Evolutionary conservation across 2,888 invertebrate genomes (phyloP).

Genomic region (Serrognathus titanus): DNA sequence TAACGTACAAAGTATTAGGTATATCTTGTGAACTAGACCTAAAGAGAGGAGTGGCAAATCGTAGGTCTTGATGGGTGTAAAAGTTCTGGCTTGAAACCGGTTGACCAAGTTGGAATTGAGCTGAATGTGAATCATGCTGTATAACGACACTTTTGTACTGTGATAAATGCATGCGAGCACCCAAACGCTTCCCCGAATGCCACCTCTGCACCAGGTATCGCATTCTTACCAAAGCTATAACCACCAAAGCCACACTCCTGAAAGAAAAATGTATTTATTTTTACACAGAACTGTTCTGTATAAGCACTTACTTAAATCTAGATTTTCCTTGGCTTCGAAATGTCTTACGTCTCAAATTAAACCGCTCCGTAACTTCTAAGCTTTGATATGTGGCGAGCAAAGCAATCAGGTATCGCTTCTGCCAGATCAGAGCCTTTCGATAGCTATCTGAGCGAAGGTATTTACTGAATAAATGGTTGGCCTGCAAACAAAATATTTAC

Average conservation of each 20-base stretch:
- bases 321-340: constrained; percentile 11
- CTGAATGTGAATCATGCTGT: constrained; percentile 5
- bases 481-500: constrained; percentile 42
- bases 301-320: constrained; percentile 16
- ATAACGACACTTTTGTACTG: constrained; percentile 3
- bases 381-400: constrained; percentile 53
- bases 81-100: constrained; percentile 44
- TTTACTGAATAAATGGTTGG: constrained; percentile 61
- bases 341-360: too few species aligned
- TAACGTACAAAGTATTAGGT: not conserved
- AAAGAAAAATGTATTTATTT: too few species aligned
- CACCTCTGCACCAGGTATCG: constrained; percentile 62
- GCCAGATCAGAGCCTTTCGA: constrained; percentile 83
- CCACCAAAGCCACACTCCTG: constrained; percentile 55
- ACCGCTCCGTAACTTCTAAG: not conserved
- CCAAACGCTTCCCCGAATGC: constrained; percentile 58
- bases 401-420: constrained; percentile 81
- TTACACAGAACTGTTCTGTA: not conserved
- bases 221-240: constrained; percentile 63
- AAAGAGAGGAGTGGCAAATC: not conserved
- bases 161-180: constrained; percentile 43
- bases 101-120: constrained; percentile 42
- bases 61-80: not conserved
- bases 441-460: constrained; percentile 81
- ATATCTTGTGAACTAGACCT: constrained; percentile 1